These are phyloP conservation scores for Abramis brama DNA, from an alignment of 2,113 vertebrate genomes.

Conservation along the genomic window DNA sequence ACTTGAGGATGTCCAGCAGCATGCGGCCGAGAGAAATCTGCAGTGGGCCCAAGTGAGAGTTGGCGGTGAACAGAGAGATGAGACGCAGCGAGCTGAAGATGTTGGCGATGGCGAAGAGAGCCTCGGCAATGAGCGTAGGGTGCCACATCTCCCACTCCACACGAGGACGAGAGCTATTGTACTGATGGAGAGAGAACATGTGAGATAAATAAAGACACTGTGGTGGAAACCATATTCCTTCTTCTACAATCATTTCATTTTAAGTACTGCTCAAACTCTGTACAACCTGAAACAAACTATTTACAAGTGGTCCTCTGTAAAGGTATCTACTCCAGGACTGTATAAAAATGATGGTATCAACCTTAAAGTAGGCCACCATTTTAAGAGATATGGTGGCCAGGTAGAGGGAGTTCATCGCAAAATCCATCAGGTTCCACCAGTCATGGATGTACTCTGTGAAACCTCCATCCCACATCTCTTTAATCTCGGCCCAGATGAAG, in stretches of 20 bases:
- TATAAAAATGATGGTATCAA: slow-evolving; percentile 58
- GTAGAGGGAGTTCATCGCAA: slow-evolving; percentile 92
- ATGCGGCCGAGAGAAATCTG: slow-evolving; percentile 90
- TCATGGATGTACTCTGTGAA: slow-evolving; percentile 88
- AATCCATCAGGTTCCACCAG: slow-evolving; percentile 93
- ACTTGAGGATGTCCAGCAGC: slow-evolving; percentile 89
- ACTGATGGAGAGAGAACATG: slow-evolving; percentile 45
- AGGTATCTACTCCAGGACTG: neutral
- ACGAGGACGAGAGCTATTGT: slow-evolving; percentile 65
- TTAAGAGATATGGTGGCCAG: slow-evolving; percentile 90
- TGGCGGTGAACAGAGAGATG: slow-evolving; percentile 91
- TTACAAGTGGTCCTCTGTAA: neutral
- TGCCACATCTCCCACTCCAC: slow-evolving; percentile 92
- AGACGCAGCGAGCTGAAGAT: slow-evolving; percentile 89
- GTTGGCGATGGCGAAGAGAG: slow-evolving; percentile 88
- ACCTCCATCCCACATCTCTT: slow-evolving; percentile 92
- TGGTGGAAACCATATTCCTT: neutral
- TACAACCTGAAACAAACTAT: neutral
- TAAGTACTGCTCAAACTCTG: too few species aligned
- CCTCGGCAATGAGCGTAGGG: slow-evolving; percentile 87
- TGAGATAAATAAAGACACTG: neutral
- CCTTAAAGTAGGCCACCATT: slow-evolving; percentile 90
- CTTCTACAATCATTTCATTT: neutral
- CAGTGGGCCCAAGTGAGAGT: slow-evolving; percentile 89
- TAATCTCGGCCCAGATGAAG: slow-evolving; percentile 92